These are phyloP conservation scores for Ramazzottius varieornatus DNA, from an alignment of 2,888 invertebrate species.

Conservation along the genomic window DNA sequence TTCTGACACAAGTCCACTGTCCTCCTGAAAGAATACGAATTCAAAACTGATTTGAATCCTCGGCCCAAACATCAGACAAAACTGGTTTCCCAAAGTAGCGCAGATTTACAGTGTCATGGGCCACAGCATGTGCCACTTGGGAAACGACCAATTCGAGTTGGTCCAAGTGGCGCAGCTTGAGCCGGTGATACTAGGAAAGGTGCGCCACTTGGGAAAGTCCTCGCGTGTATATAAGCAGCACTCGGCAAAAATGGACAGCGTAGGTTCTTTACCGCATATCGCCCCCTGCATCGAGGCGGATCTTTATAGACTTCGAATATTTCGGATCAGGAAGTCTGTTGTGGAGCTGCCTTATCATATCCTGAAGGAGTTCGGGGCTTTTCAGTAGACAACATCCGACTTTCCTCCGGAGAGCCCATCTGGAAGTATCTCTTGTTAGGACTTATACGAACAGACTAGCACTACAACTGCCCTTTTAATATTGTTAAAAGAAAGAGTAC, in stretches of 20 bases:
- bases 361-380: conserved; percentile 53
- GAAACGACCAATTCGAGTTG: too few relatives aligned
- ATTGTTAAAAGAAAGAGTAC: not conserved
- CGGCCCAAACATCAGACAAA: too few relatives aligned
- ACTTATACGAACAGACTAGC: too few relatives aligned
- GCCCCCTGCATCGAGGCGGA: conserved; percentile 49
- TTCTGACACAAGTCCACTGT: conserved; percentile 53
- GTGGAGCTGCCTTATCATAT: conserved; percentile 49
- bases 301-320: conserved; percentile 72
- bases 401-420: not conserved
- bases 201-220: too few relatives aligned
- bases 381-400: conserved; percentile 26
- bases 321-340: conserved; percentile 37
- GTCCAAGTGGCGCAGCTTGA: too few relatives aligned
- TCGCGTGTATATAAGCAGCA: too few relatives aligned
- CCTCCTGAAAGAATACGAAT: conserved; percentile 15
- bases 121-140: too few relatives aligned
- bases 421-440: not conserved
- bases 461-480: not conserved
- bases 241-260: too few relatives aligned
- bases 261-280: conserved; percentile 35
- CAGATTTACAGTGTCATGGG: too few relatives aligned
- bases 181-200: too few relatives aligned
- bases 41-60: too few relatives aligned
- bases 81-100: too few relatives aligned